These are phyloP conservation scores for Crocidura indochinensis DNA, from an alignment of 2,797 vertebrate species.

Conservation along the genomic window DNA sequence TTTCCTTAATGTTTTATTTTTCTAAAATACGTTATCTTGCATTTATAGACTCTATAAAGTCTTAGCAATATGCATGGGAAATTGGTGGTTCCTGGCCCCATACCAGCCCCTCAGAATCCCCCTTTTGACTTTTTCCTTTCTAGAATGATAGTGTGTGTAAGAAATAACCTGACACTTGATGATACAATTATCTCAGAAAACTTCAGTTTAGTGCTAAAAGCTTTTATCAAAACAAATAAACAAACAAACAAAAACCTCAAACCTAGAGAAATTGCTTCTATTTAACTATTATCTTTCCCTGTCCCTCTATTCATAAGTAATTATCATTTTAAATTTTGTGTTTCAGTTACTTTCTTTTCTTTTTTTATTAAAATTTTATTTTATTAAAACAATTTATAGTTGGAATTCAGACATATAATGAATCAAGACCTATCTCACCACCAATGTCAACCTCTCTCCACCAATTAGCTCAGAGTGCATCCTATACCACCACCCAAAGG, in stretches of 20 bases:
- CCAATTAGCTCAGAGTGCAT: too few relatives aligned
- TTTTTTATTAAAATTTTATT: not conserved
- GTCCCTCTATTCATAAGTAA: not conserved
- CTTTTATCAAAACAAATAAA: not conserved
- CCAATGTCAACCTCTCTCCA: too few relatives aligned
- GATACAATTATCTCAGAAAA: not conserved
- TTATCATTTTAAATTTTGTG: not conserved
- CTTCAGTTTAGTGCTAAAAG: not conserved
- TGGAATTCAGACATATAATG: too few relatives aligned
- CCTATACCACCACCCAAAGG: too few relatives aligned
- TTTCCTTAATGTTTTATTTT: not conserved
- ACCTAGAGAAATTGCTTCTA: not conserved
- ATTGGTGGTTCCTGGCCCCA: not conserved
- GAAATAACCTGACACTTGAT: not conserved
- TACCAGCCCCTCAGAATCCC: too few relatives aligned
- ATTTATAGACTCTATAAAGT: not conserved
- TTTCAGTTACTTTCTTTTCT: constrained; percentile 10
- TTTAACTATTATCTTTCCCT: not conserved
- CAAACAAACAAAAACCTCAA: not conserved
- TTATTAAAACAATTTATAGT: too few relatives aligned
- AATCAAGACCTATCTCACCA: too few relatives aligned
- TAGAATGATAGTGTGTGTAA: not conserved
- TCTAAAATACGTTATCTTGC: not conserved
- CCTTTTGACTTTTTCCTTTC: too few relatives aligned
- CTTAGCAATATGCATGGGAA: not conserved